phyloP scores from a whole-genome alignment of 2,113 vertebrate genomes.

The Tragelaphus strepsiceros region DNA sequence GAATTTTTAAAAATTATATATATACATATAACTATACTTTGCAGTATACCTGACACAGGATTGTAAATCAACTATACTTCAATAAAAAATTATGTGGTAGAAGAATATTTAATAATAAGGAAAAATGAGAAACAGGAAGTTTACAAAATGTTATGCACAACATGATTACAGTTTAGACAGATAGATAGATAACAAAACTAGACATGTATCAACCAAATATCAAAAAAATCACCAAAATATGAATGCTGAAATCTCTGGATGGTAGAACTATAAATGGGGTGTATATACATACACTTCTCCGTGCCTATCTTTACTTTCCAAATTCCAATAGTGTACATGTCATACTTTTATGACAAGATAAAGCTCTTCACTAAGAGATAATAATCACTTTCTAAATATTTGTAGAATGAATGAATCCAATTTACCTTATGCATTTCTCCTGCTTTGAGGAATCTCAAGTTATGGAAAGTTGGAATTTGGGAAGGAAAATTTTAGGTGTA shows the following conservation, averaged over 20 bases:
- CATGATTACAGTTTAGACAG: not conserved
- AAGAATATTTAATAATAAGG: not conserved
- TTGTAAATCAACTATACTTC: not conserved
- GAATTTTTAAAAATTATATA: not conserved
- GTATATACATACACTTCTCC: not conserved
- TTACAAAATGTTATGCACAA: not conserved
- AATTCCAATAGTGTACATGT: not conserved
- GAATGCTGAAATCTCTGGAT: not conserved
- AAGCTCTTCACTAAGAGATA: not conserved
- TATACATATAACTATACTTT: not conserved
- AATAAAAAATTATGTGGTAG: not conserved
- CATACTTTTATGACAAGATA: not conserved
- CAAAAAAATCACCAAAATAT: not conserved
- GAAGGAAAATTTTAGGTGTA: not conserved
- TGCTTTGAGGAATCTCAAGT: not conserved
- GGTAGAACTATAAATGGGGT: not conserved
- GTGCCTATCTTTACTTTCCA: not conserved
- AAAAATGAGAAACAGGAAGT: not conserved
- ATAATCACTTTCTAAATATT: not conserved
- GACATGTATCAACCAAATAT: not conserved
- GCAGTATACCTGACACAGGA: not conserved
- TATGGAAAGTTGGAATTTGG: not conserved
- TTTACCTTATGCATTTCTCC: not conserved
- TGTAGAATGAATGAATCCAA: not conserved
- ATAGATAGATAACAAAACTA: not conserved